Base-by-base conservation (phyloP, 2,797 vertebrate genomes). In the Hafferia zeledoni region DNA sequence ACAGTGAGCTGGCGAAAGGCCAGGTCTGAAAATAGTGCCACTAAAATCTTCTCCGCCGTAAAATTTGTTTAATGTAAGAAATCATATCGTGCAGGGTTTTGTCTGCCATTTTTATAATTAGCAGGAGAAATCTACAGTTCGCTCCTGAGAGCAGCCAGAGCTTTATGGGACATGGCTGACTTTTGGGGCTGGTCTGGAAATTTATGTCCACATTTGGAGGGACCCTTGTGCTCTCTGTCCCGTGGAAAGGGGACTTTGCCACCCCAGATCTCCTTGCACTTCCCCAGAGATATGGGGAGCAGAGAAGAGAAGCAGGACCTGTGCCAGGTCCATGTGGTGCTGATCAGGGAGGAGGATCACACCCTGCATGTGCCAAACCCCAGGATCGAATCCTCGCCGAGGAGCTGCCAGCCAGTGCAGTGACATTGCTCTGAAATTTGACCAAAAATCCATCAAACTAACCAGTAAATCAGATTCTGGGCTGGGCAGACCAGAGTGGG, bases 21-120 rank as follows among this genome's bases (percentile, higher is more conserved):
- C 97, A 97, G 83, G 91, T 68, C 95, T 97, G 94, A 94, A 96
- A 95, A 97, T 90, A 96, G 95, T 88, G 89, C 92, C 91, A 92
- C 96, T 97, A 97, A 97, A 97, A 97, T 96, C 95, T 90, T 41
- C 84, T 93, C 90, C 7, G 13, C 93, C 75, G 78, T 97, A 97
- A 97, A 97, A 97, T 96, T 83, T 94, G 95, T 97, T 96, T 97
- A 96, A 97, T 97, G 94, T 85, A 97, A 97, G 95, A 96, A 97
- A 97, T 96, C 95, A 93, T 92, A 82, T 33, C 46, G 5, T 28
- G 56, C 74, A 44, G 87, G 85, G 88, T 59, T 91, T 85, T 77
- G 92, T 87, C 86, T 95, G 94, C 94, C 94, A 77, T 95, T 96
- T 96, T 96, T 95, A 90, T 95, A 96, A 97, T 96, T 95, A 97